Conservation (phyloP, 2,888 invertebrate species). For the Rotaria macrura region DNA sequence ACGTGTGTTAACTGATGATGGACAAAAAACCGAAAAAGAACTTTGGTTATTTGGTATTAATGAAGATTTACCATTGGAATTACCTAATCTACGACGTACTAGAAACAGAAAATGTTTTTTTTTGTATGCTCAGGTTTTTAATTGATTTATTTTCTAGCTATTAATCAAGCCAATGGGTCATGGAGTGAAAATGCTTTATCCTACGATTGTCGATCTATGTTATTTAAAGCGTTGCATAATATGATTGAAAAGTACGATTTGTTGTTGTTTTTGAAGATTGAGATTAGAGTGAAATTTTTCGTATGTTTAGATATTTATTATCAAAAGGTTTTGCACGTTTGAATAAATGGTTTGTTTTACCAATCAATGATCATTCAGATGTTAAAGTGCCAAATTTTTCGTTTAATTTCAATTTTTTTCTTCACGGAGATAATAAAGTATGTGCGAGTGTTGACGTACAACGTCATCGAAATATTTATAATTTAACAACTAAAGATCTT, state of each 20-base stretch:
- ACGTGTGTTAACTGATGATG: conserved; percentile 56
- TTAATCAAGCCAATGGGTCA: not conserved
- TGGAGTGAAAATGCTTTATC: conserved; percentile 56
- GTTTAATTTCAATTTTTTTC: conserved; percentile 63
- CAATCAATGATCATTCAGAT: conserved; percentile 64
- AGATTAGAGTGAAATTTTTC: no score
- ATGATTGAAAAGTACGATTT: conserved; percentile 76
- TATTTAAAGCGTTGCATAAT: conserved; percentile 97
- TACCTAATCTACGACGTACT: conserved; percentile 58
- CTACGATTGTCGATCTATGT: conserved; percentile 89
- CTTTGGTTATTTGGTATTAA: conserved; percentile 99
- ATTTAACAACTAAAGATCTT: conserved; percentile 65
- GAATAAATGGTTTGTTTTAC: conserved; percentile 97
- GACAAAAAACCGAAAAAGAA: conserved; percentile 60
- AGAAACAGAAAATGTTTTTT: conserved; percentile 57
- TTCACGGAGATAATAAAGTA: conserved; percentile 95
- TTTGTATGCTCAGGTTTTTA: no score
- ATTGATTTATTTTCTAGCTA: conserved; percentile 57
- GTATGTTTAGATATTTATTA: conserved; percentile 66
- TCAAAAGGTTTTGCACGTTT: conserved; percentile 86
- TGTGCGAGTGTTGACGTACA: conserved; percentile 93
- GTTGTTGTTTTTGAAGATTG: no score
- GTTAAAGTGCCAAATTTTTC: conserved; percentile 1
- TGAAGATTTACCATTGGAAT: conserved; percentile 58
- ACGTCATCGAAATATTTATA: conserved; percentile 83